Evolutionary conservation across 2,888 invertebrate genomes (phyloP).

Genomic region (Ptychoptera contaminata): DNA sequence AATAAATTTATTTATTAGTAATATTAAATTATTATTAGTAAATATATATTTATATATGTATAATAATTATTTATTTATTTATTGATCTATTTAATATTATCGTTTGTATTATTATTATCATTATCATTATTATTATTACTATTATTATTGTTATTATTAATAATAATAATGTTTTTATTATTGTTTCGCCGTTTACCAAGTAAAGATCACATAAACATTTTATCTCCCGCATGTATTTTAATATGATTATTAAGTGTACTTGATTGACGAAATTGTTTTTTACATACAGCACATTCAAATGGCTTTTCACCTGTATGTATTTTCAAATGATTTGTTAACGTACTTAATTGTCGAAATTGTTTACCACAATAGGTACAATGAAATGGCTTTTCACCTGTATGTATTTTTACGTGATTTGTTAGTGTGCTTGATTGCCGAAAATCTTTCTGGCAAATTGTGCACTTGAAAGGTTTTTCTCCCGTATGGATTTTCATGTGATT

Average conservation of each 20-base stretch:
- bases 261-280: conserved; percentile 32
- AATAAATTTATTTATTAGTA: too few relatives aligned
- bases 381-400: conserved; percentile 31
- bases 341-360: conserved; percentile 31
- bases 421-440: conserved; percentile 32
- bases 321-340: conserved; percentile 31
- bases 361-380: conserved; percentile 30
- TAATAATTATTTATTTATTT: too few relatives aligned
- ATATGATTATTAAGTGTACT: conserved; percentile 32
- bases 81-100: too few relatives aligned
- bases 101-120: too few relatives aligned
- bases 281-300: conserved; percentile 31
- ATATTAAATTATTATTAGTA: too few relatives aligned
- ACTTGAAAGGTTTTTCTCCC: conserved; percentile 31
- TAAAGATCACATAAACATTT: conserved; percentile 19
- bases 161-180: too few relatives aligned
- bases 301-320: conserved; percentile 33
- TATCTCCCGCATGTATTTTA: conserved; percentile 32
- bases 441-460: conserved; percentile 31
- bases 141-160: too few relatives aligned
- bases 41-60: too few relatives aligned
- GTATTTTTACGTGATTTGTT: conserved; percentile 32
- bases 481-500: conserved; percentile 32
- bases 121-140: too few relatives aligned
- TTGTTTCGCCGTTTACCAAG: too few relatives aligned